Evolutionary conservation across 35 echinoderm and acorn worm genomes (phyloP), one percentile per base, ranked within the genome.

Genomic region (Heliocidaris tuberculata): DNA sequence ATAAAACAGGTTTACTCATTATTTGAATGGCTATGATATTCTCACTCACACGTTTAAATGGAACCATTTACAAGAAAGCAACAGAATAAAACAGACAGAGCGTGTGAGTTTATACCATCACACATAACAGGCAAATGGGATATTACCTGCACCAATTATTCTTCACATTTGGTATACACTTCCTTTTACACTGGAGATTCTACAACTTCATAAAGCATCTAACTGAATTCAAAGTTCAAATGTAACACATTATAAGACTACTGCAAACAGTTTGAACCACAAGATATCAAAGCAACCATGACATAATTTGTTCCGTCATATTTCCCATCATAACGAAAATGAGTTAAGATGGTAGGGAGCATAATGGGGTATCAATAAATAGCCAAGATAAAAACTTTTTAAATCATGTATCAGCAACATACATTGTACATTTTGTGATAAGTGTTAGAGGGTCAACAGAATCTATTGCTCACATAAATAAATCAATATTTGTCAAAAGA

Each of bases 21-120:
- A 47, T 17, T 89, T 89, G 65, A 78, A 78, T 78, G 65, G 65
- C 21, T 78, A 78, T 78, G 21, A 78, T 89, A 32, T 89, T 89
- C 47, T 47, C 87, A 89, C 31, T 89, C 87, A 89, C 31, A 89
- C 31, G 19, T 89, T 89, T n/a, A 48, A 48, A 89, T 89, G 87
- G 87, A 89, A 89, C 31, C 87, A 89, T 89, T 89, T 89, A 89
- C 87, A 89, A 47, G 87, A 89, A 47, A 89, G 87, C 31, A 48
- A 89, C 31, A 89, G 31, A 89, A 89, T 32, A 89, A 70, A 78
- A 78, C 65, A 78, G 19, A 78, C 27, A 78, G 65, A 78, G 65
- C 17, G 65, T 78, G 65, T 78, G 65, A 78, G 65, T n/a, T 78
- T 78, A n/a, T 78, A 78, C 27, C 65, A n/a, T 78, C 65, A 78